Conservation (phyloP, 2,113 vertebrate genomes). For the Channa argus region DNA sequence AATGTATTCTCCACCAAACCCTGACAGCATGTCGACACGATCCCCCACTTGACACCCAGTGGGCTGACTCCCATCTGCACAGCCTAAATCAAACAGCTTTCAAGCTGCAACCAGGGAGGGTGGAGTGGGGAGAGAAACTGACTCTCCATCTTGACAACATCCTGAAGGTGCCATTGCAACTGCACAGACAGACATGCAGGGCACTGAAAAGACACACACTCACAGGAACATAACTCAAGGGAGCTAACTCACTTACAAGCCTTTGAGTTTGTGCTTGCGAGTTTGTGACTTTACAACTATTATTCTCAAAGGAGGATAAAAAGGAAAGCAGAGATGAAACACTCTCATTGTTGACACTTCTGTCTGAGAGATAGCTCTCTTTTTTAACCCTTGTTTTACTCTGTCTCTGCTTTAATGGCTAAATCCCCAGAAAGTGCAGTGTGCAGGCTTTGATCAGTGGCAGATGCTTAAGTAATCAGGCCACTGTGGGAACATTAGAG, state of each 20-base stretch:
- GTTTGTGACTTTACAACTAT: slow-evolving; percentile 51
- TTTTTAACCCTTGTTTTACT: slow-evolving; percentile 59
- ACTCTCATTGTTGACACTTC: slow-evolving; percentile 58
- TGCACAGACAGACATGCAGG: background rate
- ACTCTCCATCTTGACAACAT: slow-evolving; percentile 47
- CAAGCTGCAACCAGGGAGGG: slow-evolving; percentile 31
- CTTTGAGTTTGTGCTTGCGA: slow-evolving; percentile 45
- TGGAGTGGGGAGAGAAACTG: background rate
- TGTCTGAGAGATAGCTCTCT: slow-evolving; percentile 23
- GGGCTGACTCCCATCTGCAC: slow-evolving; percentile 72
- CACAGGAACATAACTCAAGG: slow-evolving; percentile 30
- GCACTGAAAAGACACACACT: slow-evolving; percentile 19
- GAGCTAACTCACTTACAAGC: slow-evolving; percentile 6
- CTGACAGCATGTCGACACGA: slow-evolving; percentile 68
- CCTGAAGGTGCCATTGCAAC: slow-evolving; percentile 37
- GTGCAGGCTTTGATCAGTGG: slow-evolving; percentile 67
- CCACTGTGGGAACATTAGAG: slow-evolving; percentile 45
- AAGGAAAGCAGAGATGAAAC: slow-evolving; percentile 54
- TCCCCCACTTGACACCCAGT: slow-evolving; percentile 72
- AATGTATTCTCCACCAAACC: slow-evolving; percentile 74
- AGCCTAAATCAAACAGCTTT: slow-evolving; percentile 73
- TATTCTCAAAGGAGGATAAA: slow-evolving; percentile 43
- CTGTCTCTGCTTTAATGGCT: slow-evolving; percentile 19
- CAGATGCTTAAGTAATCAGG: slow-evolving; percentile 67
- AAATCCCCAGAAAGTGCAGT: slow-evolving; percentile 46